Base-by-base conservation (phyloP, 2,797 vertebrate species). In the Dendrocincla tyrannina region DNA sequence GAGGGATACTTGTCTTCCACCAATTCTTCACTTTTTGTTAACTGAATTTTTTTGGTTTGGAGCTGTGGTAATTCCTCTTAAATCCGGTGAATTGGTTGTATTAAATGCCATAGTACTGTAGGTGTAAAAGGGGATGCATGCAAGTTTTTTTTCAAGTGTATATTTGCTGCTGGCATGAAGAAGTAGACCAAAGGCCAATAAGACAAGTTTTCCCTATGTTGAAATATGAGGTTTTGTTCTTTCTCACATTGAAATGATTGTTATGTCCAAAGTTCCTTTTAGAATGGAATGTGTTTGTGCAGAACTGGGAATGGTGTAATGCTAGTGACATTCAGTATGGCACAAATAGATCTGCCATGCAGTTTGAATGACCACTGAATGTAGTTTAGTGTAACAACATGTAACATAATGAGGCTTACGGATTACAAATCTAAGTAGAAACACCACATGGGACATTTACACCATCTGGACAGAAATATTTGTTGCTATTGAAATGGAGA, bases 351-450 rank as follows among this genome's bases (percentile, higher is more conserved):
- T 76, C 44, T 80, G 46, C 41, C 37, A 9, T 53, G 17, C 8
- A 60, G 64, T 82, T 90, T 76, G 68, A 53, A 46, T 78, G 63
- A 47, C 25, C 22, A n/a, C 41, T 69, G 63, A 49, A 73, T 58
- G 44, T 49, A 95, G 91, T 93, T 92, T 69, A 89, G 24, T 59
- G 50, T 75, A 79, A 66, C 25, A 67, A 39, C 47, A 69, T 72
- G 28, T 37, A 37, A 83, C 30, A 23, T 82, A 96, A 93, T 89
- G 72, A 89, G 73, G 67, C 52, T 93, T 91, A 88, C 91, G 85
- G 69, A 67, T 88, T 94, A 59, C 24, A 81, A 78, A 79, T 46
- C 55, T 78, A 66, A 81, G 47, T 37, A 85, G 89, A 86, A 93
- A 20, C 60, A 50, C 58, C 35, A 55, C 30, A 50, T 85, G 52